These are phyloP conservation scores for Amblyopsis rosae DNA, from an alignment of 2,113 vertebrate species.

Conservation along the genomic window DNA sequence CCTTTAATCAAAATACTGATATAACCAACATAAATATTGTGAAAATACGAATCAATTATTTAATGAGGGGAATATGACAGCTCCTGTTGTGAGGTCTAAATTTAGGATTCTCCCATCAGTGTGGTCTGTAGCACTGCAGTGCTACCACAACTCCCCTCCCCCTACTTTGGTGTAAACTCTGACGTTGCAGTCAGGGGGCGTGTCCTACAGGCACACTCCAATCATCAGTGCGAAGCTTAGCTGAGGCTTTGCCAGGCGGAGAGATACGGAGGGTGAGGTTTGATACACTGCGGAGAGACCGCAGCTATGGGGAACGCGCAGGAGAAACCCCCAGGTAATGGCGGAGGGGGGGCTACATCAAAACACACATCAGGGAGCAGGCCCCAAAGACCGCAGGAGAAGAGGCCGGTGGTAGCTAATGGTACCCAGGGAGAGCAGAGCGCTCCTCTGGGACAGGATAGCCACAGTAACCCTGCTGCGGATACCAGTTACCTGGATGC, in stretches of 20 bases:
- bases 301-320: slow-evolving; percentile 87
- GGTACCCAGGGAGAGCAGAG: slow-evolving; percentile 46
- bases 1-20: no score
- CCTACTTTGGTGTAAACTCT: slow-evolving; percentile 70
- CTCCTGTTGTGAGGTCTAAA: slow-evolving; percentile 6
- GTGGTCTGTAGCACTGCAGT: slow-evolving; percentile 50
- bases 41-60: background rate
- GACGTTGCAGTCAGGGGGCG: slow-evolving; percentile 66
- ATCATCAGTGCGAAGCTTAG: slow-evolving; percentile 45
- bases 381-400: slow-evolving; percentile 28
- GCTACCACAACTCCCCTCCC: slow-evolving; percentile 50
- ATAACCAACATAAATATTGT: background rate
- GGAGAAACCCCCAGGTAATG: slow-evolving; percentile 76
- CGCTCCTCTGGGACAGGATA: slow-evolving; percentile 9
- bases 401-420: slow-evolving; percentile 37
- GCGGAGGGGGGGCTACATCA: slow-evolving; percentile 40
- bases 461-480: slow-evolving; percentile 29
- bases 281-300: slow-evolving; percentile 45
- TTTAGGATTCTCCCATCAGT: slow-evolving; percentile 42
- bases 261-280: slow-evolving; percentile 41
- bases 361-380: slow-evolving; percentile 34
- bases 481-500: slow-evolving; percentile 72
- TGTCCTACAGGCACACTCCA: slow-evolving; percentile 60
- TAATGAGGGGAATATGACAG: background rate
- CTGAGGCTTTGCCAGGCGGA: slow-evolving; percentile 61